Conservation (phyloP, 2,888 invertebrate genomes). For the Euphydryas editha region DNA sequence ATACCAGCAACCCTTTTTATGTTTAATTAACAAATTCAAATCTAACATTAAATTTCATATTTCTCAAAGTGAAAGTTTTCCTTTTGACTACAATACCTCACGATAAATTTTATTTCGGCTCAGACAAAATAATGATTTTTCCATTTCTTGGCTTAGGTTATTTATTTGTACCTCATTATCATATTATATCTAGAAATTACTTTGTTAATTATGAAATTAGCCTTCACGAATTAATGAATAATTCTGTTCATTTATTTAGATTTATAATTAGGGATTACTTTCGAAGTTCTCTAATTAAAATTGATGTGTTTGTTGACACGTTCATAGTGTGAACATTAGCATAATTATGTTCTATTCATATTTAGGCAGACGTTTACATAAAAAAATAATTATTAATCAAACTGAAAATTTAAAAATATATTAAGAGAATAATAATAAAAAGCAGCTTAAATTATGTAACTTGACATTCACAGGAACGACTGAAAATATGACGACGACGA, state of each 20-base stretch:
- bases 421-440: background rate
- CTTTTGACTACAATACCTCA: too few species aligned
- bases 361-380: background rate
- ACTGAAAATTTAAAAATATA: background rate
- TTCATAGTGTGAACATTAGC: background rate
- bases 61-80: too few species aligned
- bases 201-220: background rate
- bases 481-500: too few species aligned
- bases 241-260: background rate
- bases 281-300: conserved; percentile 24
- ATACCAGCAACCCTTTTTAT: too few species aligned
- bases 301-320: background rate
- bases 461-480: too few species aligned
- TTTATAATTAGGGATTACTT: conserved; percentile 47
- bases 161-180: too few species aligned
- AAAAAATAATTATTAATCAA: background rate
- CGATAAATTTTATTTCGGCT: too few species aligned
- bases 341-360: background rate
- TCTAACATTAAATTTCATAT: too few species aligned
- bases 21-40: too few species aligned
- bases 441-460: too few species aligned
- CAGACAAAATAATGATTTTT: too few species aligned
- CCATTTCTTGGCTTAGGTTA: too few species aligned
- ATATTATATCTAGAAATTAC: conserved; percentile 35
- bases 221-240: background rate